Conservation (phyloP, 1,140 invertebrate genomes). For the Caenorhabditis inopinata region DNA sequence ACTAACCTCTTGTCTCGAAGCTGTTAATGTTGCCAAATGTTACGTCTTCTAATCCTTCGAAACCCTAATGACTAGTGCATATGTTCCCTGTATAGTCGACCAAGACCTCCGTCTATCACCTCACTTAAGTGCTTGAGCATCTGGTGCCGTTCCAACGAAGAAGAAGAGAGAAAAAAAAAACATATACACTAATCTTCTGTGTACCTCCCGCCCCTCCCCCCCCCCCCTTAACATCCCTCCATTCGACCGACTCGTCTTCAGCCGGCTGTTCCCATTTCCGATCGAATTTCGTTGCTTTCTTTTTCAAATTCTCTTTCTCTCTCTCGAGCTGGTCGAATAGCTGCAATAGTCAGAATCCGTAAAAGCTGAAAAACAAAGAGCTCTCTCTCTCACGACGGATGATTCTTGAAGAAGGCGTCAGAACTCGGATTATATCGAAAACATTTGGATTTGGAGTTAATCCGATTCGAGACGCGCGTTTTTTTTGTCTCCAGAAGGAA, state of each 20-base stretch:
- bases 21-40: slow-evolving; percentile 30
- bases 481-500: too few species aligned
- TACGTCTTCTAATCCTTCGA: neutral
- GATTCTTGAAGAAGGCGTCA: too few species aligned
- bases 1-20: too few species aligned
- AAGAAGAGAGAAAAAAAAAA: too few species aligned
- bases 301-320: neutral
- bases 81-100: neutral
- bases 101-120: neutral
- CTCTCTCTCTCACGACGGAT: too few species aligned
- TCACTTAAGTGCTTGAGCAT: slow-evolving; percentile 25
- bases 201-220: neutral
- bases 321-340: too few species aligned
- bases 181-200: neutral
- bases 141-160: neutral
- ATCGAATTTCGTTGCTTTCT: slow-evolving; percentile 1
- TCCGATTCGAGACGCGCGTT: too few species aligned
- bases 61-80: slow-evolving; percentile 26
- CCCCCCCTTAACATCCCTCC: neutral
- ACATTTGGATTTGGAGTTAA: too few species aligned
- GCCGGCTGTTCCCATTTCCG: slow-evolving; percentile 30
- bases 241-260: too few species aligned
- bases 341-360: too few species aligned
- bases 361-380: too few species aligned
- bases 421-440: too few species aligned